Base-by-base conservation (phyloP, 2,797 vertebrate species). In the Clamator glandarius region DNA sequence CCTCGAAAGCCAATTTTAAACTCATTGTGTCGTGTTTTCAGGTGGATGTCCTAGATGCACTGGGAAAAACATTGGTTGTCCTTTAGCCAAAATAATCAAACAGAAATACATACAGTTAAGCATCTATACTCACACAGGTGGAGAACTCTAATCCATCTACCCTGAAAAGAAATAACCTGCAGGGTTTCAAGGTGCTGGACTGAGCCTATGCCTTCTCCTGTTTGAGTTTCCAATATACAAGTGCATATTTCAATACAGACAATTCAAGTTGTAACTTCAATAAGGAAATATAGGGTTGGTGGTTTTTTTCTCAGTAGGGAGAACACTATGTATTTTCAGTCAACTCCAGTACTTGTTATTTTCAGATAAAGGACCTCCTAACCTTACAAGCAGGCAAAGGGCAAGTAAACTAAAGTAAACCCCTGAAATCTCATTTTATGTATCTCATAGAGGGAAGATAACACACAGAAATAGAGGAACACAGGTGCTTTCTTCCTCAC, bases 81-180 rank as follows among this genome's bases (percentile, higher is more conserved):
- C 31, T 33, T 87, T 54, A 84, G 68, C 41, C 75, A 89, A 90
- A 92, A 84, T 20, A 69, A 88, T 79, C 41, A 64, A 89, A 18
- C 39, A 77, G 63, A 91, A 88, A 64, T 64, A 52, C 48, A 64
- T 69, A 39, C n/a, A 84, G 46, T 87, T 91, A 82, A 76, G 42
- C 41, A 67, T 18, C 52, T 50, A 10, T 29, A 39, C n/a, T 58
- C 89, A 68, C 48, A 64, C 36, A 74, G 52, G 58, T 42, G 15
- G 57, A 92, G 41, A 69, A 72, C 24, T 62, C 31, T 12, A 64
- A 67, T 70, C 41, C 33, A 31, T 54, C 41, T 63, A 42, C 54
- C 25, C 77, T 57, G 89, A 87, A 89, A 83, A 87, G 61, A n/a
- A 94, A 72, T 33, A 87, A 64, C 51, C 57, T 94, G 36, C 50